Base-by-base conservation (phyloP, 64 coral and sea anemone species). In the Catalaphyllia jardinei region DNA sequence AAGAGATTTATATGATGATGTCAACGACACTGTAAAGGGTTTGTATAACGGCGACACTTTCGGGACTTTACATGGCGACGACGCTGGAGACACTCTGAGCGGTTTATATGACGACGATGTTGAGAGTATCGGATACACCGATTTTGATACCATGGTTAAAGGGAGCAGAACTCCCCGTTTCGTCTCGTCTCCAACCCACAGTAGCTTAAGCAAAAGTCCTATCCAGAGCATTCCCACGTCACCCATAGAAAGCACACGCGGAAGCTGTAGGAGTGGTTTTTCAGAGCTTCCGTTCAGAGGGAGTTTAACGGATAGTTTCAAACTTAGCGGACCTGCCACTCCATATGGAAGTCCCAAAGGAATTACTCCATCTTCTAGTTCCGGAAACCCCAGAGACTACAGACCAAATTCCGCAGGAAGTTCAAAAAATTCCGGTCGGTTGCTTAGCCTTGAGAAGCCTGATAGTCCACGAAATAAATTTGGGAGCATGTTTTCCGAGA, bases 231-330 rank as follows among this genome's bases (percentile, higher is more conserved):
- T 49, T 42, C 31, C 38, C 24, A 49, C 62, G 0, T 84, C 80
- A 14, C 80, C 80, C 2, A 50, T 18, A 19, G 61, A 84, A 35
- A 84, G 80, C 38, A 69, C 62, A n/a, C 62, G 33, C 2, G 80
- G 80, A 69, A 84, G 80, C 62, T 24, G 2, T 15, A 84, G 62
- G 49, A 67, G 80, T 38, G 80, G 80, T 10, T 64, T 82, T 64
- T 82, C 79, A 30, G 79, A 82, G 59, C 59, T 82, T 9, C 60
- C 80, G 27, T 84, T 67, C 80, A 64, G 61, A 69, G 60, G 38
- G 31, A 49, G 80, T 12, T 15, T 67, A 9, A 51, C 61, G 64
- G 62, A 84, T 84, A 81, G 79, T 28, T 31, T 62, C 10, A 33
- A 20, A 62, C 57, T 35, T 33, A 81, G 57, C 11, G 38, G 33